Percentiles rank a stretch among this genome's conserved stretches.
Conservation (phyloP, 2,113 vertebrate genomes). For the Phaethornis superciliosus region DNA sequence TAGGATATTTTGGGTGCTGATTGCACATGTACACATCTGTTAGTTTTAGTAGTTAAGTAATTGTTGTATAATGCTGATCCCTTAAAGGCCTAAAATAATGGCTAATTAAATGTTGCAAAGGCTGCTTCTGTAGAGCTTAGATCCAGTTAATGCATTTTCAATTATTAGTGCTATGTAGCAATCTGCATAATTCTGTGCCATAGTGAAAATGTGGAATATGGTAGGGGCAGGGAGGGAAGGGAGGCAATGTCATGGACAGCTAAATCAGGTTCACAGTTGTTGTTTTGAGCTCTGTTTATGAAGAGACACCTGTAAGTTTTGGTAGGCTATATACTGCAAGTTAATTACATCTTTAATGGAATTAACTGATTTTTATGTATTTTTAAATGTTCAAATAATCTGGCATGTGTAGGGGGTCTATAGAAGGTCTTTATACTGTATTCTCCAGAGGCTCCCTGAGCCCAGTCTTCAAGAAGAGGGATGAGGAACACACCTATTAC, state of each 20-base stretch:
- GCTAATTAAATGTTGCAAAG: not conserved
- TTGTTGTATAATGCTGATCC: not conserved
- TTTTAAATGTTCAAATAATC: not conserved
- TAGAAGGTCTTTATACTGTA: not conserved
- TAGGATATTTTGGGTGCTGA: not conserved
- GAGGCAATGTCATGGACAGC: not conserved
- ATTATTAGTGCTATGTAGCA: not conserved
- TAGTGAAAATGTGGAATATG: not conserved
- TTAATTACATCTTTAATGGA: not conserved
- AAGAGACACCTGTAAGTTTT: not conserved
- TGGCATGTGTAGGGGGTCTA: not conserved
- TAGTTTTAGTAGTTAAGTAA: not conserved
- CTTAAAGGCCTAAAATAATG: not conserved
- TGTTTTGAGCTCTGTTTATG: not conserved
- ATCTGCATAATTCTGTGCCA: not conserved
- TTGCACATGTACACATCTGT: not conserved
- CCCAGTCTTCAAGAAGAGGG: not conserved
- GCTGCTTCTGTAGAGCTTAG: not conserved
- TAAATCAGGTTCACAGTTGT: not conserved
- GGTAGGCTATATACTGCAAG: not conserved
- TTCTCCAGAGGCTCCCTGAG: not conserved
- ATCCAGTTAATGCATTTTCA: not conserved
- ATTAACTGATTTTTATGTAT: not conserved
- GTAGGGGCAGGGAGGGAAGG: rapidly evolving
- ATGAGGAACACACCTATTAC: not conserved